Conservation (phyloP, 2,113 vertebrate species). For the Tachysurus vachellii region DNA sequence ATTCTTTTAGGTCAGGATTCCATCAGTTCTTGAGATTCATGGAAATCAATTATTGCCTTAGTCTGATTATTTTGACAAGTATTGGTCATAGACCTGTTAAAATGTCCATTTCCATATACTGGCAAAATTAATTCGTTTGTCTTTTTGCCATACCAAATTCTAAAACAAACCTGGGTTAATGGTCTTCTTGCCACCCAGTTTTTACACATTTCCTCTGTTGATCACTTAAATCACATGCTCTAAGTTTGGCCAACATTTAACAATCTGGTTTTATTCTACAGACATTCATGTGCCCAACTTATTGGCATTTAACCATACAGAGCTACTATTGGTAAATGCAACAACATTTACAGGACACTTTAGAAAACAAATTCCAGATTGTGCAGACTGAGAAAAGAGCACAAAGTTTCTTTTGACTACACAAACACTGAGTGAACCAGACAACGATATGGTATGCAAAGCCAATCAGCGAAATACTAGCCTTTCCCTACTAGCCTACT, state of each 20-base stretch:
- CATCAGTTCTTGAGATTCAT: neutral
- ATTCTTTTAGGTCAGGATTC: neutral
- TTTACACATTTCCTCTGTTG: neutral
- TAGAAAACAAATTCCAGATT: neutral
- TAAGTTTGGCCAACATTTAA: neutral
- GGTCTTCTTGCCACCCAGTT: neutral
- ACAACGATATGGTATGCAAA: neutral
- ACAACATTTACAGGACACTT: neutral
- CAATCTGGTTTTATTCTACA: neutral
- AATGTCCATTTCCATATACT: neutral
- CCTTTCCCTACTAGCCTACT: too few relatives aligned
- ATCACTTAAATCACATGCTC: neutral
- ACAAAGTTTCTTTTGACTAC: neutral
- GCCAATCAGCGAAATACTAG: neutral
- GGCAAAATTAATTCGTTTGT: neutral
- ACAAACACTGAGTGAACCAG: neutral
- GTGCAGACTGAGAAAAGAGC: neutral
- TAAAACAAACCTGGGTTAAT: neutral
- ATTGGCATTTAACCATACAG: neutral
- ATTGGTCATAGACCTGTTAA: neutral
- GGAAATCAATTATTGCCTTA: neutral
- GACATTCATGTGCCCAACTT: neutral
- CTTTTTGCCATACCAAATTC: neutral
- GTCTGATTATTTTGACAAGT: neutral
- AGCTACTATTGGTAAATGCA: neutral